phyloP scores from a whole-genome alignment of 2,113 vertebrate genomes.

The Brachyhypopomus gauderio region DNA sequence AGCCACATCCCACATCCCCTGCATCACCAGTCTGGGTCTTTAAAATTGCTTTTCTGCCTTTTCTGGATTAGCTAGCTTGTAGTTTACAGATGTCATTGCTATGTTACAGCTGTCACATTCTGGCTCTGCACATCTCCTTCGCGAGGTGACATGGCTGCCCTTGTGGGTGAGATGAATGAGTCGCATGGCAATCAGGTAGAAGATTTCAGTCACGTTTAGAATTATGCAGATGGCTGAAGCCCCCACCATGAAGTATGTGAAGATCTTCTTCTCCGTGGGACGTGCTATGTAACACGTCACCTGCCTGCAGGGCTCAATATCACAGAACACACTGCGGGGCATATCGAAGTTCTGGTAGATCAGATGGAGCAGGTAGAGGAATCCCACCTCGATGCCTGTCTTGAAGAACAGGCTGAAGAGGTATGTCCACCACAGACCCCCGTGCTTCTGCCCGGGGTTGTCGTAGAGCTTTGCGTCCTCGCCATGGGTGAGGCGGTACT shows the following conservation, averaged over 20 bases:
- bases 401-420: constrained; percentile 80
- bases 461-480: constrained; percentile 66
- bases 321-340: constrained; percentile 76
- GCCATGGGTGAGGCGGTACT: constrained; percentile 68
- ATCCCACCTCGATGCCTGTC: constrained; percentile 71
- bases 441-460: constrained; percentile 81
- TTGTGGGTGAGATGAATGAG: constrained; percentile 54
- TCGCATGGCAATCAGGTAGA: constrained; percentile 75
- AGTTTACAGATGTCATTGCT: constrained; percentile 18
- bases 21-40: neutral
- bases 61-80: neutral
- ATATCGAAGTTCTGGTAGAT: constrained; percentile 77
- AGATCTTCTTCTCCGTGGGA: constrained; percentile 82
- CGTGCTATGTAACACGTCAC: constrained; percentile 80
- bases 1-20: neutral
- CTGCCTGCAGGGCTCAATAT: constrained; percentile 73
- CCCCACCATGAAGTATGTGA: constrained; percentile 83
- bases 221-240: constrained; percentile 75
- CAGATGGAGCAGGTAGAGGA: constrained; percentile 77
- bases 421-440: constrained; percentile 91
- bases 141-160: constrained; percentile 27
- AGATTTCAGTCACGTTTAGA: constrained; percentile 78
- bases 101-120: constrained; percentile 23
- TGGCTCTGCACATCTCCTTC: constrained; percentile 14
- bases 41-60: constrained; percentile 35